These are phyloP conservation scores for Epinephelus cyanopodus DNA, from an alignment of 2,113 vertebrate genomes.

Conservation along the genomic window DNA sequence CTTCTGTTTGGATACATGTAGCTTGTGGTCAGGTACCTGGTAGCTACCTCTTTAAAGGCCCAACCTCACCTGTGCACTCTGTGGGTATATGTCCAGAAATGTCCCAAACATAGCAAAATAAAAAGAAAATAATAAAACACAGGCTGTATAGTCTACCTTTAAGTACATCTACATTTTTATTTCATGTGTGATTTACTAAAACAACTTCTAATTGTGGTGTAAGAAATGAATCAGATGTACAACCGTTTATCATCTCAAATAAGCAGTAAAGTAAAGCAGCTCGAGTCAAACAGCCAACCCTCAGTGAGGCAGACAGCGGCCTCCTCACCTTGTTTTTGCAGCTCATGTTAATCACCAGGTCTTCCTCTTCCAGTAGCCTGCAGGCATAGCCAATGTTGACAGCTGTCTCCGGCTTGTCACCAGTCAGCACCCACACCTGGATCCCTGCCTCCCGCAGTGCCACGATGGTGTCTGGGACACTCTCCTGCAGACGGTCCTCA, in stretches of 20 bases:
- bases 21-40: no score
- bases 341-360: constrained; percentile 93
- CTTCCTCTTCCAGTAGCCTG: constrained; percentile 89
- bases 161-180: not conserved
- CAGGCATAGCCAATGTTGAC: constrained; percentile 95
- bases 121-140: no score
- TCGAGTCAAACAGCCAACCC: constrained; percentile 5
- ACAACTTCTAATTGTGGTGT: not conserved
- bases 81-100: no score
- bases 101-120: no score
- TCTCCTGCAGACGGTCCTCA: constrained; percentile 96
- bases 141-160: not conserved
- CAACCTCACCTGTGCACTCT: no score
- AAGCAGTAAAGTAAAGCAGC: not conserved
- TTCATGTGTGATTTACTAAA: not conserved
- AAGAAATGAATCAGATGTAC: not conserved
- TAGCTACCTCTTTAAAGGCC: no score
- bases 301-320: constrained; percentile 14
- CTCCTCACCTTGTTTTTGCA: constrained; percentile 89
- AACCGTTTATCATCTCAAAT: constrained; percentile 16
- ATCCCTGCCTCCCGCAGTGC: constrained; percentile 94
- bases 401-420: constrained; percentile 97
- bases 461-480: constrained; percentile 90
- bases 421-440: constrained; percentile 95
- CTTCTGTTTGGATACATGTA: no score